Conservation (phyloP, 2,888 invertebrate genomes). For the Caenorhabditis virilis region DNA sequence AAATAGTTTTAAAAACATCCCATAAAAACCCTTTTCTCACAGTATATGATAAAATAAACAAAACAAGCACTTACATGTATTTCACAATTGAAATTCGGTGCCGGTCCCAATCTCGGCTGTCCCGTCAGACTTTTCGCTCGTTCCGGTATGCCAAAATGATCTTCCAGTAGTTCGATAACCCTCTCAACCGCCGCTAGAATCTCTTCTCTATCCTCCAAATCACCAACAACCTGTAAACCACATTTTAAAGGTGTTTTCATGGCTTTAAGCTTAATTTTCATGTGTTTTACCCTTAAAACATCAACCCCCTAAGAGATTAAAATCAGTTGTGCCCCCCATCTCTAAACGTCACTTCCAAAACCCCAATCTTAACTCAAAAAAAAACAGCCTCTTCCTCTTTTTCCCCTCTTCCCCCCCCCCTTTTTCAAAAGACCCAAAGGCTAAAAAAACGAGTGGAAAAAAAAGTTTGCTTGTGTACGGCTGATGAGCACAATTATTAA, state of each 20-base stretch:
- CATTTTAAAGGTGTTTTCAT: background rate
- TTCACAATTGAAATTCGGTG: constrained; percentile 46
- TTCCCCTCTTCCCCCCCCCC: too few relatives aligned
- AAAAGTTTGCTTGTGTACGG: too few relatives aligned
- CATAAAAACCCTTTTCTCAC: too few relatives aligned
- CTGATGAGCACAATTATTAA: constrained; percentile 37
- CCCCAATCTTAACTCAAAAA: too few relatives aligned
- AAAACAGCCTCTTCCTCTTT: too few relatives aligned
- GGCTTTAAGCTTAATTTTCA: background rate
- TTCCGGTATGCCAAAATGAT: constrained; percentile 47
- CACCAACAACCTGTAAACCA: constrained; percentile 17
- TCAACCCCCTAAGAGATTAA: too few relatives aligned
- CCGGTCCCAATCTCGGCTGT: constrained; percentile 44
- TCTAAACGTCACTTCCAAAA: too few relatives aligned
- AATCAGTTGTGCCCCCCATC: too few relatives aligned
- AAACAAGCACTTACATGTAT: constrained; percentile 38
- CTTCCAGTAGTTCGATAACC: constrained; percentile 52
- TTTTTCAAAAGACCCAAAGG: too few relatives aligned
- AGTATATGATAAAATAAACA: too few relatives aligned
- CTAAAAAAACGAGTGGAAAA: constrained; percentile 3
- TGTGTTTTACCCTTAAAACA: too few relatives aligned
- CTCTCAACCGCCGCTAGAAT: constrained; percentile 48
- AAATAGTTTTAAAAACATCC: too few relatives aligned
- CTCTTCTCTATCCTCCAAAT: constrained; percentile 46
- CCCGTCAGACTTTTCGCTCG: constrained; percentile 29